Conservation (phyloP, 2,113 vertebrate genomes). For the Balaeniceps rex region DNA sequence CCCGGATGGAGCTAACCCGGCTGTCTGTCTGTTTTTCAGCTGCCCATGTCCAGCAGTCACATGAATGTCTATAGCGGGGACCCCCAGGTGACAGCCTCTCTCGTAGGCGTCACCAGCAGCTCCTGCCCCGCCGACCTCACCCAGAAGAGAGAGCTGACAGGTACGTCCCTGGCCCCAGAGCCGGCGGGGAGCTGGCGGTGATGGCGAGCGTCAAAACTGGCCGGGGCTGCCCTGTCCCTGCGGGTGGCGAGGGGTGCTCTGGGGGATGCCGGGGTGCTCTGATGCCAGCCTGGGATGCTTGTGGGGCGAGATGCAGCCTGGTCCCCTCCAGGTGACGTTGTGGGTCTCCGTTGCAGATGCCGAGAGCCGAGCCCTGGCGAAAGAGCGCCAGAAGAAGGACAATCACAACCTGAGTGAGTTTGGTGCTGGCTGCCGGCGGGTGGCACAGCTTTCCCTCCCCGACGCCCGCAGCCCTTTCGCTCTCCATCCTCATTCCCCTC, state of each 20-base stretch:
- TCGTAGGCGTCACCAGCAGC: conserved; percentile 93
- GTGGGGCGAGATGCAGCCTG: accelerated
- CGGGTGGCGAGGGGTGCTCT: accelerated
- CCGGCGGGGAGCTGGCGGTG: neutral
- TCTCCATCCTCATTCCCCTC: neutral
- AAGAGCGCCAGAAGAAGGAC: conserved; percentile 98
- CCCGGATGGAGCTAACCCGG: neutral
- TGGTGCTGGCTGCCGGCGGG: neutral
- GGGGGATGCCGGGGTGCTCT: neutral
- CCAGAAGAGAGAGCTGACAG: conserved; percentile 92
- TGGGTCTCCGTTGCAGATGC: conserved; percentile 75
- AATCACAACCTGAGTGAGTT: conserved; percentile 98
- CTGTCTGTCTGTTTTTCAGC: conserved; percentile 68
- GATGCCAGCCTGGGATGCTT: accelerated
- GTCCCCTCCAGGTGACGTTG: neutral
- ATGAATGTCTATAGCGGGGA: conserved; percentile 90
- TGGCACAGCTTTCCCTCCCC: neutral
- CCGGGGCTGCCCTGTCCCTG: neutral
- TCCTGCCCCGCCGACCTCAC: conserved; percentile 94
- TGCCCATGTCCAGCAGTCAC: conserved; percentile 95
- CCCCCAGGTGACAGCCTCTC: conserved; percentile 87
- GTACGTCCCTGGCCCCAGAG: conserved; percentile 31
- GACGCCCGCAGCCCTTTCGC: neutral
- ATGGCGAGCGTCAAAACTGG: accelerated
- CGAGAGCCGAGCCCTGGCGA: conserved; percentile 90